phyloP scores from a whole-genome alignment of 2,888 invertebrate genomes.

The Diplolepis rosae region DNA sequence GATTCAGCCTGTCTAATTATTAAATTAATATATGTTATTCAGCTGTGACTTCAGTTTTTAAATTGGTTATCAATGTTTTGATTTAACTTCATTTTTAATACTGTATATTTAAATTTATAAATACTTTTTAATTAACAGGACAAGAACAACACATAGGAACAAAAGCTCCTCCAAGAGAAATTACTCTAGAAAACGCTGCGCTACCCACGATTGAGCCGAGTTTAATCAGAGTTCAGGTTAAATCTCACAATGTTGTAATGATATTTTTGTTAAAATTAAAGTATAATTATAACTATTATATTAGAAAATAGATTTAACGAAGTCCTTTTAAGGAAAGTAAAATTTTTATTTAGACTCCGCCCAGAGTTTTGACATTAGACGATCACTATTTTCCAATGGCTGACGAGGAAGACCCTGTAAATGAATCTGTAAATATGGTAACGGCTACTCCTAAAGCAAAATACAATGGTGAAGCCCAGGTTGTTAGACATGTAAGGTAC shows the following conservation, averaged over 20 bases:
- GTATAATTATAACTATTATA: too few relatives aligned
- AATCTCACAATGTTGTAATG: conserved; percentile 37
- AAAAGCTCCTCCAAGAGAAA: conserved; percentile 90
- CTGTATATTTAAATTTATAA: conserved; percentile 38
- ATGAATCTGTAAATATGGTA: conserved; percentile 53
- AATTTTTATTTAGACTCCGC: conserved; percentile 83
- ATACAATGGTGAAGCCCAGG: conserved; percentile 61
- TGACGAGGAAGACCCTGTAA: conserved; percentile 75
- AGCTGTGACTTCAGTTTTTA: too few relatives aligned
- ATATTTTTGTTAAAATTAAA: conserved; percentile 25
- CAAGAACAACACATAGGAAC: conserved; percentile 78
- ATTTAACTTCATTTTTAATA: conserved; percentile 20
- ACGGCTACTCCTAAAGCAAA: conserved; percentile 48
- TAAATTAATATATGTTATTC: too few relatives aligned
- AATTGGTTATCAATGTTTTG: neutral
- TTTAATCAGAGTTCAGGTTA: conserved; percentile 82
- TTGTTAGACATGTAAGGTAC: conserved; percentile 65
- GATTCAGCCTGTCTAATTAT: too few relatives aligned
- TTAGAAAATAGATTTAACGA: too few relatives aligned
- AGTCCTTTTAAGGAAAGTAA: too few relatives aligned
- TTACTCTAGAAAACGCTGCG: conserved; percentile 88
- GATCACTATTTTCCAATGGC: conserved; percentile 87
- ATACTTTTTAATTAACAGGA: conserved; percentile 71
- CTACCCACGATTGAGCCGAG: conserved; percentile 82
- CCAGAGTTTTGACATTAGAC: conserved; percentile 89